Evolutionary conservation across 2,888 invertebrate species (phyloP).

Genomic region (Brachyopa scutellaris): DNA sequence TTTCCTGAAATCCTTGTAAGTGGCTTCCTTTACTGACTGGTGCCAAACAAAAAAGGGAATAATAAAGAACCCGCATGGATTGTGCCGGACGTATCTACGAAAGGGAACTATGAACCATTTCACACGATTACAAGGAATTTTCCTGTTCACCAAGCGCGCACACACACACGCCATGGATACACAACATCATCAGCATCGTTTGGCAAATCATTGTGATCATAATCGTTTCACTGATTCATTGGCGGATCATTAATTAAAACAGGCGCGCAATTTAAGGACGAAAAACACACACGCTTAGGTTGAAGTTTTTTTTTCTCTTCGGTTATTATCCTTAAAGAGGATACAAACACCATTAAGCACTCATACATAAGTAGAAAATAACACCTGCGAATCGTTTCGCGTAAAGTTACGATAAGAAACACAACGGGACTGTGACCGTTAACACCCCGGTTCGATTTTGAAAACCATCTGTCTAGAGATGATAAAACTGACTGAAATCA

Average conservation of each 20-base stretch:
- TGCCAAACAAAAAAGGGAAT: background rate
- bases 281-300: conserved; percentile 14
- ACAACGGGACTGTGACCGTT: conserved; percentile 17
- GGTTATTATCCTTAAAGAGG: background rate
- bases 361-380: too few relatives aligned
- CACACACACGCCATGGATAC: conserved; percentile 4
- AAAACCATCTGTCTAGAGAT: conserved; percentile 70
- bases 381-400: too few relatives aligned
- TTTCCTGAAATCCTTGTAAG: conserved; percentile 22
- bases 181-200: conserved; percentile 48
- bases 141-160: conserved; percentile 27
- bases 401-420: background rate
- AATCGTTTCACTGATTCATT: conserved; percentile 62
- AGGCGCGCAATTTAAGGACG: conserved; percentile 13
- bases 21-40: background rate
- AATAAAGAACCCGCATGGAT: background rate
- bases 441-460: conserved; percentile 52
- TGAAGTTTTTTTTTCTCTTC: background rate
- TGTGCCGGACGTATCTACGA: conserved; percentile 5
- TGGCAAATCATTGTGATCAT: conserved; percentile 57
- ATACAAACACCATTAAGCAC: too few relatives aligned
- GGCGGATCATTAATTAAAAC: conserved; percentile 47
- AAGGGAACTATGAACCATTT: conserved; percentile 43
- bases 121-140: conserved; percentile 57
- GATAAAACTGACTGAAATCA: conserved; percentile 72